A percentile compares a stretch with the other conserved stretches of the same genome.
Evolutionary conservation across 2,113 vertebrate genomes (phyloP).

Genomic region (Gopherus evgoodei): DNA sequence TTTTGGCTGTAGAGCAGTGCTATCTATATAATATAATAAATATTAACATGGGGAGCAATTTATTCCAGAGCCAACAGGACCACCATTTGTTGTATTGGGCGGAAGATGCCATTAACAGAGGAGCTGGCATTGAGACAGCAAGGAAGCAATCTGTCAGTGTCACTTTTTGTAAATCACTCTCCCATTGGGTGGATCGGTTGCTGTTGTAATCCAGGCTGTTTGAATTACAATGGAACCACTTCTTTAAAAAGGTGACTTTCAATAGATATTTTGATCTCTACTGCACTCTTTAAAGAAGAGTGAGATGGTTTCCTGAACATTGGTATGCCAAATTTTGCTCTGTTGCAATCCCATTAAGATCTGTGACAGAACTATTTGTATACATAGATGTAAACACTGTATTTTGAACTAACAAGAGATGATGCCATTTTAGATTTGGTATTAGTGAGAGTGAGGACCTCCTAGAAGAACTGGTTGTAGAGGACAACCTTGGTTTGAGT

Average conservation of each 20-base stretch:
- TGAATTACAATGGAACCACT: conserved; percentile 35
- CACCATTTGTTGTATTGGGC: conserved; percentile 17
- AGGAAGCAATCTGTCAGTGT: neutral
- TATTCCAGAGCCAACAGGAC: neutral
- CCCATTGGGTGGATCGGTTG: conserved; percentile 30
- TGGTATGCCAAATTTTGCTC: neutral
- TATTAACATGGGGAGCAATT: neutral
- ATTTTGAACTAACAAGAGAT: neutral
- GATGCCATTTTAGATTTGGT: neutral
- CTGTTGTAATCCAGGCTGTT: neutral
- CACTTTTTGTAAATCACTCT: conserved; percentile 26
- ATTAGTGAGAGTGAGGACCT: neutral
- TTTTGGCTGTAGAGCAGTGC: too few relatives aligned
- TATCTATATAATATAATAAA: neutral
- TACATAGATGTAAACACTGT: neutral
- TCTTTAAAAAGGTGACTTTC: neutral
- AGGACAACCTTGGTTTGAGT: neutral
- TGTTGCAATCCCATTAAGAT: neutral
- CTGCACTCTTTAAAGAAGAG: neutral
- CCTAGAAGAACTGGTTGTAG: too few relatives aligned
- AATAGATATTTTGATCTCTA: too few relatives aligned
- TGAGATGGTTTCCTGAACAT: neutral
- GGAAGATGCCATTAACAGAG: conserved; percentile 44
- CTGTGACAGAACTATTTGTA: neutral
- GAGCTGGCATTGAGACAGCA: conserved; percentile 40